A percentile compares a stretch with the other conserved stretches of the same genome.
Evolutionary conservation across 2,888 invertebrate species (phyloP).

Genomic region (Biston stratarius): DNA sequence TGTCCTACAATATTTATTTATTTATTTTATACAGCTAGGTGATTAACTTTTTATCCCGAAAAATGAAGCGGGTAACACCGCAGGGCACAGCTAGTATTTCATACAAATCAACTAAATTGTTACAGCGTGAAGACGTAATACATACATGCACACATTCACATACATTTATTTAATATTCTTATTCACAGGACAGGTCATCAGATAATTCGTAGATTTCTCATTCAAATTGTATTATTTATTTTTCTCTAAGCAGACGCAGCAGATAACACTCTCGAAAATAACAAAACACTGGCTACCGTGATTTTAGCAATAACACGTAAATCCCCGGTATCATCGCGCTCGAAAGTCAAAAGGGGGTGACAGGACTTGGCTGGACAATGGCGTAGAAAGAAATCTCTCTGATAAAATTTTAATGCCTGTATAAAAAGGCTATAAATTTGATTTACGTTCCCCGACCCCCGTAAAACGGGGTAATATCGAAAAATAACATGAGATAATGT

Average conservation of each 20-base stretch:
- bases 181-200: background rate
- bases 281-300: constrained; percentile 7
- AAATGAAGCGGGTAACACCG: too few species aligned
- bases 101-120: too few species aligned
- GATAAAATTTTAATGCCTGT: constrained; percentile 85
- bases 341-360: constrained; percentile 66
- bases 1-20: too few species aligned
- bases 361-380: constrained; percentile 75
- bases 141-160: background rate
- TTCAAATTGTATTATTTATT: background rate
- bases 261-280: constrained; percentile 21
- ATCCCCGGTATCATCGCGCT: constrained; percentile 55
- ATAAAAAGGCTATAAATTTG: constrained; percentile 86
- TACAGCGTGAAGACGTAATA: too few species aligned
- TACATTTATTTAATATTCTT: background rate
- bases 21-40: too few species aligned
- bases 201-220: background rate
- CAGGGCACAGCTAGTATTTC: too few species aligned
- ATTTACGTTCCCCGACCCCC: constrained; percentile 79
- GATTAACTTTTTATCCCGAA: too few species aligned
- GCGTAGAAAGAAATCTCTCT: constrained; percentile 79
- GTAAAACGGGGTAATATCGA: constrained; percentile 84
- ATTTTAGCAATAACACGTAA: constrained; percentile 40
- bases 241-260: constrained; percentile 11
- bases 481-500: constrained; percentile 84